phyloP scores from a whole-genome alignment of 2,113 vertebrate species.

The Etia nguti region DNA sequence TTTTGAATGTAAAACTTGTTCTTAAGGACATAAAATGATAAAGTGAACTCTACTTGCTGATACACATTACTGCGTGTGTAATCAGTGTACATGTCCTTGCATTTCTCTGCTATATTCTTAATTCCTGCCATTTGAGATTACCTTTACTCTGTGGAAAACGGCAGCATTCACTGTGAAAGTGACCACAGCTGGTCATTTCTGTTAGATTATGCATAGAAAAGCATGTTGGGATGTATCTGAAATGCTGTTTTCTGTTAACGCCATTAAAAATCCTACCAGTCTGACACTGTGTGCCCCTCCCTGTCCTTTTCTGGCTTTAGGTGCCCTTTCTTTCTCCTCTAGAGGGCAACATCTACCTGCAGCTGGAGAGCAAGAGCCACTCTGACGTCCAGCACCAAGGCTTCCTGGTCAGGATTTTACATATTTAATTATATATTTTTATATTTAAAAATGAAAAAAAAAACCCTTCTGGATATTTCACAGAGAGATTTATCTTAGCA shows the following conservation, averaged over 20 bases:
- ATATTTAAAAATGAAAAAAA: background rate
- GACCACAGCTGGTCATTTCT: background rate
- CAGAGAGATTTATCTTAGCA: background rate
- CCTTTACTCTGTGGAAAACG: fast-evolving
- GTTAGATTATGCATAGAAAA: background rate
- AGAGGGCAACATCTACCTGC: conserved; percentile 76
- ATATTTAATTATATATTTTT: background rate
- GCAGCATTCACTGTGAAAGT: background rate
- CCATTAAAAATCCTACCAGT: background rate
- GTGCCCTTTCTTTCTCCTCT: conserved; percentile 80
- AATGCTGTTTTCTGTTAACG: background rate
- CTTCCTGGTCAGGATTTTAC: conserved; percentile 70
- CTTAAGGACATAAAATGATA: background rate
- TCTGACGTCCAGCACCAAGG: conserved; percentile 70
- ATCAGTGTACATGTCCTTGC: background rate
- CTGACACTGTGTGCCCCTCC: background rate
- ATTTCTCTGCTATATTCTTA: background rate
- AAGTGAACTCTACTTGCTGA: background rate
- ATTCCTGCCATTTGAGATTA: fast-evolving
- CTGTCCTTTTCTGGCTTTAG: conserved; percentile 26
- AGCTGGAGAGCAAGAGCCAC: conserved; percentile 66
- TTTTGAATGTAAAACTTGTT: background rate
- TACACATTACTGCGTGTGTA: fast-evolving
- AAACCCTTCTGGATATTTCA: background rate
- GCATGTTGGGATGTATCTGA: background rate